These are phyloP conservation scores for Patella caerulea DNA, from an alignment of 2,888 invertebrate species.

Conservation along the genomic window DNA sequence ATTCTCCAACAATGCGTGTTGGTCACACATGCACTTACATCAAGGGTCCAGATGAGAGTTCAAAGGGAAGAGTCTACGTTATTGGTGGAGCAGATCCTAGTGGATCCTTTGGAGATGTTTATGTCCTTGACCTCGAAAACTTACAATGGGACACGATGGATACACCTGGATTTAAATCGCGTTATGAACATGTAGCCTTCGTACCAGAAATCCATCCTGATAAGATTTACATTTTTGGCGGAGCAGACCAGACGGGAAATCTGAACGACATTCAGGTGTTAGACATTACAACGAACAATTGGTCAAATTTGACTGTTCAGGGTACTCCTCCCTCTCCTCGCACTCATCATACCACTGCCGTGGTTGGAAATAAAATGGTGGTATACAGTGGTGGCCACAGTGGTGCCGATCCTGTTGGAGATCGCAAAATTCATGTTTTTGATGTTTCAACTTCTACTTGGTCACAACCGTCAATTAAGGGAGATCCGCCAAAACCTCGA, in stretches of 20 bases:
- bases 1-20: slow-evolving; percentile 67
- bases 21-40: slow-evolving; percentile 67
- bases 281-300: slow-evolving; percentile 54
- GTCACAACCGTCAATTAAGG: slow-evolving; percentile 58
- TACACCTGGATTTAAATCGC: slow-evolving; percentile 58
- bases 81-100: slow-evolving; percentile 71
- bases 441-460: slow-evolving; percentile 58
- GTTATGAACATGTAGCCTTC: slow-evolving; percentile 70
- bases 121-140: slow-evolving; percentile 64
- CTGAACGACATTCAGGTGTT: slow-evolving; percentile 67
- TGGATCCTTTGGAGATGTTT: slow-evolving; percentile 67
- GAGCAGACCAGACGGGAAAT: slow-evolving; percentile 67
- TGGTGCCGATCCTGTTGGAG: slow-evolving; percentile 67
- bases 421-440: slow-evolving; percentile 66
- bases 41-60: slow-evolving; percentile 43
- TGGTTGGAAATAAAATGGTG: slow-evolving; percentile 59
- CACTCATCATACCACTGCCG: slow-evolving; percentile 61
- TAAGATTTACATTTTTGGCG: slow-evolving; percentile 68
- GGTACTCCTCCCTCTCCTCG: slow-evolving; percentile 64
- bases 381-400: slow-evolving; percentile 69
- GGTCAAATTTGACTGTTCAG: slow-evolving; percentile 51
- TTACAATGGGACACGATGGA: slow-evolving; percentile 67
- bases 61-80: slow-evolving; percentile 61
- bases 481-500: slow-evolving; percentile 67
- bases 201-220: slow-evolving; percentile 48